Evolutionary conservation across 2,113 vertebrate species (phyloP).

Genomic region (Stigmatopora argus): DNA sequence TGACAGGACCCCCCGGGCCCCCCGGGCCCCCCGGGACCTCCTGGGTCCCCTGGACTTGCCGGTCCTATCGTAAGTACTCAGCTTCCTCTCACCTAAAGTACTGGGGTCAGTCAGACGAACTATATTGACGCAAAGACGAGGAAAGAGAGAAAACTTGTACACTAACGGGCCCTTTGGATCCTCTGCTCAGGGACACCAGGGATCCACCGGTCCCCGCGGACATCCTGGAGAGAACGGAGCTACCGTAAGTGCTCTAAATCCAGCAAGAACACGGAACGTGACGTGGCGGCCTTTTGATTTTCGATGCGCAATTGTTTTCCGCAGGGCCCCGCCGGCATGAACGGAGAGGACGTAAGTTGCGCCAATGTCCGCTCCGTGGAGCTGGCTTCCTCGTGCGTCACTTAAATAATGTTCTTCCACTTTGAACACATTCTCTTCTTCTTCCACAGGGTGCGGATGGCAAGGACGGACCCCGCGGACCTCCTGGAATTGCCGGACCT

Average conservation of each 20-base stretch:
- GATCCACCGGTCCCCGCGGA: slow-evolving; percentile 84
- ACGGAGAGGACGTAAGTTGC: slow-evolving; percentile 91
- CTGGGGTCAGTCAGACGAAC: too few species aligned
- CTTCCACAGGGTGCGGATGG: slow-evolving; percentile 83
- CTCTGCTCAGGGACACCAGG: slow-evolving; percentile 82
- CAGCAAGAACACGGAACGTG: slow-evolving; percentile 3
- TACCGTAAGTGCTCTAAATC: slow-evolving; percentile 81
- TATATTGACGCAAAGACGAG: background rate
- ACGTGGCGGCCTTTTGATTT: background rate
- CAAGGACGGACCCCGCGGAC: slow-evolving; percentile 87
- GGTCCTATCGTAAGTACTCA: slow-evolving; percentile 83
- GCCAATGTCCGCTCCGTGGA: background rate
- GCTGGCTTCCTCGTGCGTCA: too few species aligned
- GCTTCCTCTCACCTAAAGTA: slow-evolving; percentile 37
- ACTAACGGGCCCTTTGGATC: slow-evolving; percentile 1
- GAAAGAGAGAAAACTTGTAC: background rate
- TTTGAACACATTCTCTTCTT: slow-evolving; percentile 18
- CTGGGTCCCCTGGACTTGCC: slow-evolving; percentile 84
- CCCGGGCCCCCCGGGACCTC: slow-evolving; percentile 91
- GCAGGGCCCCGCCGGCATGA: slow-evolving; percentile 94
- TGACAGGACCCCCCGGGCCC: slow-evolving; percentile 91
- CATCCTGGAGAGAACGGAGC: slow-evolving; percentile 91
- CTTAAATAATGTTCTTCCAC: background rate
- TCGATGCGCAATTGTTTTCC: background rate
- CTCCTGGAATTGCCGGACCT: slow-evolving; percentile 97